Percentiles rank a stretch among this genome's conserved stretches.
phyloP scores from a whole-genome alignment of 2,797 vertebrate species.

The Chloroceryle amazona region DNA sequence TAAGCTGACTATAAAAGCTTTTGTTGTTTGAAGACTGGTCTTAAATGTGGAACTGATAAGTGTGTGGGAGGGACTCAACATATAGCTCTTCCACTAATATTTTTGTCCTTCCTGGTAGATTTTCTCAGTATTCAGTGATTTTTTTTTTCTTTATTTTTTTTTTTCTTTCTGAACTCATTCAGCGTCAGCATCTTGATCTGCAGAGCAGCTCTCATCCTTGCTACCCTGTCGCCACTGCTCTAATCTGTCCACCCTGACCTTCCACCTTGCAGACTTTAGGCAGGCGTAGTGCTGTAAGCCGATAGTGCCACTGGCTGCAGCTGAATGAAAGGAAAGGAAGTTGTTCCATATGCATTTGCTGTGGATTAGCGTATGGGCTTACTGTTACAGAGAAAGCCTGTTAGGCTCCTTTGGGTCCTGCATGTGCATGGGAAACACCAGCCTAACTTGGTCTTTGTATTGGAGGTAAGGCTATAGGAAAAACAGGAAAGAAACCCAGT shows the following conservation, averaged over 20 bases:
- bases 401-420: conserved; percentile 74
- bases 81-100: conserved; percentile 76
- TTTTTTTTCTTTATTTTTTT: neutral
- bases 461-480: conserved; percentile 76
- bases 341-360: conserved; percentile 79
- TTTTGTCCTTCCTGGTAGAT: conserved; percentile 78
- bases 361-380: conserved; percentile 85
- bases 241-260: conserved; percentile 83
- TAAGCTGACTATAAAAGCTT: conserved; percentile 25
- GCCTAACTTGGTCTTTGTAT: conserved; percentile 73
- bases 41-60: conserved; percentile 80
- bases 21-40: conserved; percentile 52
- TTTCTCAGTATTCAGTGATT: conserved; percentile 75
- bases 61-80: conserved; percentile 83
- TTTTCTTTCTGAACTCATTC: neutral
- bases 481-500: conserved; percentile 59
- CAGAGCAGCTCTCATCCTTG: conserved; percentile 58
- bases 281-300: conserved; percentile 70
- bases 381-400: conserved; percentile 79
- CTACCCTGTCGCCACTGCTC: conserved; percentile 48
- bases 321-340: conserved; percentile 77
- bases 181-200: conserved; percentile 64
- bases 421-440: conserved; percentile 75
- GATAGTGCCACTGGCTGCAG: conserved; percentile 66
- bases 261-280: conserved; percentile 77